Evolutionary conservation across 2,113 vertebrate genomes (phyloP), one percentile per base, ranked within the genome.

Genomic region (Bubalus kerabau): DNA sequence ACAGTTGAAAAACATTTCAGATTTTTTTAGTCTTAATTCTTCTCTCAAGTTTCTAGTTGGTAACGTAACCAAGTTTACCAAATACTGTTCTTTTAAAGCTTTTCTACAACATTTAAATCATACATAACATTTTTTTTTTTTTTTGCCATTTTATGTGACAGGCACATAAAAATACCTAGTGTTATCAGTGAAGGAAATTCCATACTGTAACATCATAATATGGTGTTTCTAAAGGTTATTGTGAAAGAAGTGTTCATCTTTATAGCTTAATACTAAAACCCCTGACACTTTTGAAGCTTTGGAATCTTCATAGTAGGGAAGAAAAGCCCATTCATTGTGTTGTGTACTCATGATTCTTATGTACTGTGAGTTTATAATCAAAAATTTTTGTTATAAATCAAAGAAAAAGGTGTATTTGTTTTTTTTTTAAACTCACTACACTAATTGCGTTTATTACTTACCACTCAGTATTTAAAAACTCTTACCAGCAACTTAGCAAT

Each of bases 11-110:
- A 78, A 6, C 43, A 40, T 57, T 67, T 92, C 23, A 52, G 32
- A 52, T 71, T 91, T 82, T 87, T 30, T 62, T 88, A n/a, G 9
- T 88, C n/a, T 84, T 91, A 52, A 87, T 87, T 82, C n/a, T 60
- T 93, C 36, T 76, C 40, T 88, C 8, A 14, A 50, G 54, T 94
- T 62, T 91, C 54, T 93, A 90, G 30, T 74, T 95, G 87, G 5
- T 82, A 54, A 62, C 3, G 30, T 87, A 91, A 19, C 60, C 30
- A 87, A 43, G 16, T 91, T 92, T 83, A n/a, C 26, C 40, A 59
- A 62, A 32, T 96, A 62, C 40, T 91, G 19, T 86, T 93, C 62
- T 90, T 82, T 92, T 87, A 48, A 92, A 94, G 81, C 19, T 93
- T 40, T 71, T 28, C 52, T 56, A 36, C 81, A 83, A 16, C 21